Evolutionary conservation across 2,113 vertebrate genomes (phyloP).

Genomic region (Boleophthalmus pectinirostris): DNA sequence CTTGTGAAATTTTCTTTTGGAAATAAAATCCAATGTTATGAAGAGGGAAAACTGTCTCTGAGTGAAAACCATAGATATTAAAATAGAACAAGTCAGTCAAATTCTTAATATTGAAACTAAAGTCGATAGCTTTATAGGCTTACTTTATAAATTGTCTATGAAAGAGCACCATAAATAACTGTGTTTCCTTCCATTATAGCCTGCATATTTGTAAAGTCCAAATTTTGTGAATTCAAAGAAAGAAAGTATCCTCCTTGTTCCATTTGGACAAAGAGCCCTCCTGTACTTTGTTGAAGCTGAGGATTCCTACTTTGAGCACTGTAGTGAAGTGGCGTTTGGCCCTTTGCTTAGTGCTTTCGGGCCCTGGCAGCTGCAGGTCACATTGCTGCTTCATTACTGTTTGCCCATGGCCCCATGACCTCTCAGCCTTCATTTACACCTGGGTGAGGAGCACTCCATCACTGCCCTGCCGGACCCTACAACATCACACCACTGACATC

Average conservation of each 20-base stretch:
- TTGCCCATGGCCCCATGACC: constrained; percentile 74
- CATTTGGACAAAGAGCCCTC: background rate
- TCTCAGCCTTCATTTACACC: constrained; percentile 76
- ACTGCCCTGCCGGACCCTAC: constrained; percentile 39
- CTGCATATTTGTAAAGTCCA: background rate
- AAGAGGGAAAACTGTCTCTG: no score
- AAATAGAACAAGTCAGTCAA: no score
- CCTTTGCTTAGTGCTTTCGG: constrained; percentile 36
- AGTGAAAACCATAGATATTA: no score
- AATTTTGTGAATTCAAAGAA: background rate
- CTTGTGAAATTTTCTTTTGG: no score
- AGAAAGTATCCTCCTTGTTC: background rate
- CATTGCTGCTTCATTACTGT: constrained; percentile 72
- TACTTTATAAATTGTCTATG: no score
- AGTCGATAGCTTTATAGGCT: no score
- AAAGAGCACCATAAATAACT: background rate
- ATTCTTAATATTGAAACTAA: no score
- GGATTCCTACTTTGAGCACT: background rate
- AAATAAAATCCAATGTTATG: no score
- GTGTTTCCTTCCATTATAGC: background rate
- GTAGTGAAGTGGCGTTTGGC: constrained; percentile 28
- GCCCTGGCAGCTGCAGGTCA: constrained; percentile 69
- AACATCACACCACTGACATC: constrained; percentile 55
- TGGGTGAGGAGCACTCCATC: constrained; percentile 76
- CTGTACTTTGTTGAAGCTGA: constrained; percentile 4